Evolutionary conservation across 1,140 invertebrate species (phyloP).

Genomic region (Saccostrea echinata): DNA sequence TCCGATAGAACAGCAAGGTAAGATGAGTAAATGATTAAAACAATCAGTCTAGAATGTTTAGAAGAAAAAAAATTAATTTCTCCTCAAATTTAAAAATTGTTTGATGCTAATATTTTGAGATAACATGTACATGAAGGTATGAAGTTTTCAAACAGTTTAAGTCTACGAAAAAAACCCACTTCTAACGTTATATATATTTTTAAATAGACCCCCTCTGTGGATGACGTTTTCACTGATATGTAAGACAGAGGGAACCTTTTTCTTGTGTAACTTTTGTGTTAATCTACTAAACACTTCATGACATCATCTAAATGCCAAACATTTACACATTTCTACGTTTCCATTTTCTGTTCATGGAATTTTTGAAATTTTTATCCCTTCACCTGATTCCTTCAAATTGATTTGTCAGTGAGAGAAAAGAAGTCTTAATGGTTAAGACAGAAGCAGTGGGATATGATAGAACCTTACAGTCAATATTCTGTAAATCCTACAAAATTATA

Average conservation of each 20-base stretch:
- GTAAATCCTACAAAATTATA: not conserved
- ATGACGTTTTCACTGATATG: no score
- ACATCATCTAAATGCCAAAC: not conserved
- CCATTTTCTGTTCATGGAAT: not conserved
- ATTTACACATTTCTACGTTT: not conserved
- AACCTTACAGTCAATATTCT: not conserved
- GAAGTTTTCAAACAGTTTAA: no score
- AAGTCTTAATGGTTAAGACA: not conserved
- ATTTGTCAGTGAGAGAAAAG: not conserved
- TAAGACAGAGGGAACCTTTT: no score
- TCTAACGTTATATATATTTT: no score
- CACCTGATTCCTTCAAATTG: not conserved
- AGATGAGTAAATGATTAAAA: conserved; percentile 39
- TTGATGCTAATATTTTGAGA: no score
- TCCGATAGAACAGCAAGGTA: conserved; percentile 70
- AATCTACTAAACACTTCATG: not conserved
- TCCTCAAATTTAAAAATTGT: no score
- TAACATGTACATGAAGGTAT: no score
- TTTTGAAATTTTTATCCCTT: no score
- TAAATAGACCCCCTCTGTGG: no score
- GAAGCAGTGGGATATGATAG: not conserved
- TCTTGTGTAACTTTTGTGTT: not conserved
- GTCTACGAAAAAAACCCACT: no score
- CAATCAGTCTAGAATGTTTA: no score
- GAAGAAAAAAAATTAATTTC: not conserved